Evolutionary conservation across 2,113 vertebrate genomes (phyloP), one percentile per base, ranked within the genome.

Genomic region (Mohoua ochrocephala): DNA sequence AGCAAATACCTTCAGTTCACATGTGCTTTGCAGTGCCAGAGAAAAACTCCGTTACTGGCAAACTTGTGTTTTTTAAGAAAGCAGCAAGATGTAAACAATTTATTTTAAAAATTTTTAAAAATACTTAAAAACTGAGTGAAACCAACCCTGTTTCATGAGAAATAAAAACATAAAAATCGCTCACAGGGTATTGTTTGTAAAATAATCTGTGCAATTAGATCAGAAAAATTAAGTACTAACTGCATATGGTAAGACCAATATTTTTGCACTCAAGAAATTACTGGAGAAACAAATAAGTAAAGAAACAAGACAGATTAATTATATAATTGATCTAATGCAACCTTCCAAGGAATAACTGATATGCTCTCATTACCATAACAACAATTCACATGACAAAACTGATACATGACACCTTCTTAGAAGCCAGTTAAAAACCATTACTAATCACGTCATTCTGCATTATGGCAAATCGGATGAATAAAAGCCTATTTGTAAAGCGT

Each of bases 401-500:
- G 91, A 94, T 96, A 79, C 78, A 95, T 42, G 91, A 91, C 74
- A 95, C 80, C 53, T 87, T 93, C 57, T 88, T 76, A 90, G 79
- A 54, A 97, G 86, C 31, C 73, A 84, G 83, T 95, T 95, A 86
- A 94, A 95, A 93, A 85, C 77, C 74, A 87, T 89, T 92, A 69
- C 76, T 90, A 93, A 87, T 87, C 85, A 94, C 3, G 14, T 91
- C 87, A 86, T 42, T 88, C 64, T 87, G 73, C 80, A 88, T 87
- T 95, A 96, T 87, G 70, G 83, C 54, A 92, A 88, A 91, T 54
- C 11, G 37, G 56, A 95, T 92, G 84, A 97, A 96, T 89, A 73
- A 93, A 93, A 93, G 28, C 27, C 74, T 94, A 86, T 95, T 96
- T 96, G 71, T 92, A 86, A 92, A 94, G 56, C 84, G 74, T 89